These are phyloP conservation scores for Hassar affinis DNA, from an alignment of 2,113 vertebrate genomes.

Conservation along the genomic window DNA sequence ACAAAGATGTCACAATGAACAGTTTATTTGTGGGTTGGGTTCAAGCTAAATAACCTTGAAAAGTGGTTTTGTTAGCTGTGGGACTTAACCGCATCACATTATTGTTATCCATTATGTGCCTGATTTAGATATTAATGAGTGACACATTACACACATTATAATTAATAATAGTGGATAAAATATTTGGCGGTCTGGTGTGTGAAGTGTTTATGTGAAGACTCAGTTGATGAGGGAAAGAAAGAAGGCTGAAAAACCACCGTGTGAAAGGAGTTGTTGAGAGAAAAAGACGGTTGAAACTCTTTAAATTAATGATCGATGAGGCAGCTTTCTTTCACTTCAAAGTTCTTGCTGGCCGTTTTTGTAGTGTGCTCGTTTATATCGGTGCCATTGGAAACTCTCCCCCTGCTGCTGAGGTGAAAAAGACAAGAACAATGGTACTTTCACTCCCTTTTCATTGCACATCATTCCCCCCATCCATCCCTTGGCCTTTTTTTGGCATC, in stretches of 20 bases:
- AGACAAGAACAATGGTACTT: constrained; percentile 82
- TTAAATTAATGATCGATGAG: constrained; percentile 82
- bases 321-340: constrained; percentile 78
- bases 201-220: neutral
- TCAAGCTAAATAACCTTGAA: neutral
- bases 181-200: constrained; percentile 2
- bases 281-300: constrained; percentile 56
- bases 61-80: neutral
- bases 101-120: neutral
- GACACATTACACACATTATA: neutral
- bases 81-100: neutral
- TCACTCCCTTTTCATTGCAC: constrained; percentile 73
- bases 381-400: constrained; percentile 67
- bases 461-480: constrained; percentile 66
- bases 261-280: constrained; percentile 46
- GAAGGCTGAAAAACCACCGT: constrained; percentile 34
- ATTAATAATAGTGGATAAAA: neutral
- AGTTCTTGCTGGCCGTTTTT: constrained; percentile 61
- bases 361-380: constrained; percentile 41
- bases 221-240: constrained; percentile 41
- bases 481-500: constrained; percentile 68
- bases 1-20: neutral
- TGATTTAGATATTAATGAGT: neutral
- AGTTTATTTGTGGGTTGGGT: neutral
- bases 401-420: constrained; percentile 76